Evolutionary conservation across 2,797 vertebrate genomes (phyloP).

Genomic region (Parauchenoglanis ngamensis): DNA sequence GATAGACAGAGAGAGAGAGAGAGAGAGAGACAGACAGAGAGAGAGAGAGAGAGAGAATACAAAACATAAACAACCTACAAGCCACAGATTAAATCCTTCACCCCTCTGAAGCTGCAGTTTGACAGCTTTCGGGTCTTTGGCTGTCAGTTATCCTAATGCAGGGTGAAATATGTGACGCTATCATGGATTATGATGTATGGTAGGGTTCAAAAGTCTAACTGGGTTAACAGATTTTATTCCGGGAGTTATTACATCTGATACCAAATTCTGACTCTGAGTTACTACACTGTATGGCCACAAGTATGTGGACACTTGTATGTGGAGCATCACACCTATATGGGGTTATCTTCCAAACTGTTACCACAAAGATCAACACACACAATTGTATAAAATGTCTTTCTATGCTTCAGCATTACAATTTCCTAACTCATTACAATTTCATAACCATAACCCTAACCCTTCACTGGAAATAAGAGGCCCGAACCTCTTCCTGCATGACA

Average conservation of each 20-base stretch:
- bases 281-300: not conserved
- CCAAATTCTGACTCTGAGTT: not conserved
- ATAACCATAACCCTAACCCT: not conserved
- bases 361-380: not conserved
- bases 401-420: not conserved
- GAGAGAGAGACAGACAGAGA: constrained; percentile 4
- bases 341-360: not conserved
- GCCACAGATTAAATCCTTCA: constrained; percentile 27
- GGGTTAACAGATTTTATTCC: not conserved
- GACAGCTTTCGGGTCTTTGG: constrained; percentile 18
- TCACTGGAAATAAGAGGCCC: not conserved
- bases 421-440: not conserved
- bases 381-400: not conserved
- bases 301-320: not conserved
- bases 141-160: constrained; percentile 12
- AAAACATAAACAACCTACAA: constrained; percentile 16
- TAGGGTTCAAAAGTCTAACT: not conserved
- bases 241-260: not conserved
- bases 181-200: not conserved
- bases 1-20: not conserved
- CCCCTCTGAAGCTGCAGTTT: constrained; percentile 25
- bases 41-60: not conserved
- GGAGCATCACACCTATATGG: not conserved
- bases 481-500: not conserved
- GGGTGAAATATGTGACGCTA: not conserved